phyloP scores from a whole-genome alignment of 2,888 invertebrate genomes.

The Aplocera efformata region DNA sequence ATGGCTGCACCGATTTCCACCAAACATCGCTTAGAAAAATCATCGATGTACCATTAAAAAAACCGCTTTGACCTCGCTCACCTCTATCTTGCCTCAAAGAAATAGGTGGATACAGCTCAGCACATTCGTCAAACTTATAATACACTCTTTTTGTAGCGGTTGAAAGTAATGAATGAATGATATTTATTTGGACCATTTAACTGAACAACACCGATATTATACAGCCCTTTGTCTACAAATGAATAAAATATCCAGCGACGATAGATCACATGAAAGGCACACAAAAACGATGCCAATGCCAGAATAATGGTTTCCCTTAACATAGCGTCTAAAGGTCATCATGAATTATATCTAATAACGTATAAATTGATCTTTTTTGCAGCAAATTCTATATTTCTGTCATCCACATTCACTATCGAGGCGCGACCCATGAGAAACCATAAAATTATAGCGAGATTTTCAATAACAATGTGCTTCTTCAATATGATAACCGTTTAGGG shows the following conservation, averaged over 20 bases:
- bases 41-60: no score
- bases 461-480: constrained; percentile 20
- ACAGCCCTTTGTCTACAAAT: no score
- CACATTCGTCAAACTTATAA: no score
- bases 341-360: constrained; percentile 32
- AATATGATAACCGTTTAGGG: constrained; percentile 11
- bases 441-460: constrained; percentile 29
- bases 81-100: no score
- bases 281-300: constrained; percentile 28
- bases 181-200: no score
- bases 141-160: no score
- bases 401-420: constrained; percentile 8
- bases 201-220: no score
- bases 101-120: no score
- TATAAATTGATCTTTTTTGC: constrained; percentile 18
- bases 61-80: no score
- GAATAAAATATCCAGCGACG: no score
- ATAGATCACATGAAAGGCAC: constrained; percentile 12
- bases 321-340: constrained; percentile 28
- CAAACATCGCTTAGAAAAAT: no score
- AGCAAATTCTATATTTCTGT: constrained; percentile 12
- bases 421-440: constrained; percentile 11
- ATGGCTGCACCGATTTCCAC: no score
- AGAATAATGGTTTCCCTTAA: constrained; percentile 38
- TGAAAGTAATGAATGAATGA: not conserved